Base-by-base conservation (phyloP, 2,888 invertebrate species). In the Megaustenia siamemsis region DNA sequence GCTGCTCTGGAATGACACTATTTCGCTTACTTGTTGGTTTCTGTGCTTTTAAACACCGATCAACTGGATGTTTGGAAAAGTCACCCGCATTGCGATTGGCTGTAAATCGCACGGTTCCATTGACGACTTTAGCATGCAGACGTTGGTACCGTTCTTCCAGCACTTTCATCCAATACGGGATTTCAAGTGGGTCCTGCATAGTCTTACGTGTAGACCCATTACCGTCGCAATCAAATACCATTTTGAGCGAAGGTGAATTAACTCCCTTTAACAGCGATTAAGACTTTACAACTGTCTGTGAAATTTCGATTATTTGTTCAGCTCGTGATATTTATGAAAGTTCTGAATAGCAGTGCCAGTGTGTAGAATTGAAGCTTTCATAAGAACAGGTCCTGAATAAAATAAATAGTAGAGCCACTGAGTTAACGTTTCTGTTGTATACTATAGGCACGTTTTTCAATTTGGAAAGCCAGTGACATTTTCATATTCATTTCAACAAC, bases 151-250 rank as follows among this genome's bases (percentile, higher is more conserved):
- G 90, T 24, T 91, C 91, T 82, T 91, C 91, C 53, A 92, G 76
- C 8, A 89, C 89, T 71, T 90, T 87, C 92, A 92, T 91, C 92
- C 92, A 92, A 83, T 90, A 89, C 24, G 91, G 91, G 76, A 49
- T 40, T 38, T n/a, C 45, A n/a, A 53, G 1, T 0, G 69, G 21
- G 21, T 35, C 75, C 28, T 76, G 76, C 21, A 5, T 32, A 12
- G 77, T 15, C 10, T 5, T 28, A 5, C 15, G 21, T 15, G 38
- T 53, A 12, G 63, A 15, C 28, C 38, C 40, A 18, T 38, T 32
- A 6, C 63, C 40, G 53, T 73, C 66, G 66, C 49, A 32, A 28
- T 71, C 66, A n/a, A 80, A 63, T 6, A 63, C 80, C 79, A 75
- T 84, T 40, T 21, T 66, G 21, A 68, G 49, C 15, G 10, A 45